Percentiles rank a stretch among this genome's conserved stretches.
Conservation (phyloP, 2,888 invertebrate species). For the Lycia hirtaria region DNA sequence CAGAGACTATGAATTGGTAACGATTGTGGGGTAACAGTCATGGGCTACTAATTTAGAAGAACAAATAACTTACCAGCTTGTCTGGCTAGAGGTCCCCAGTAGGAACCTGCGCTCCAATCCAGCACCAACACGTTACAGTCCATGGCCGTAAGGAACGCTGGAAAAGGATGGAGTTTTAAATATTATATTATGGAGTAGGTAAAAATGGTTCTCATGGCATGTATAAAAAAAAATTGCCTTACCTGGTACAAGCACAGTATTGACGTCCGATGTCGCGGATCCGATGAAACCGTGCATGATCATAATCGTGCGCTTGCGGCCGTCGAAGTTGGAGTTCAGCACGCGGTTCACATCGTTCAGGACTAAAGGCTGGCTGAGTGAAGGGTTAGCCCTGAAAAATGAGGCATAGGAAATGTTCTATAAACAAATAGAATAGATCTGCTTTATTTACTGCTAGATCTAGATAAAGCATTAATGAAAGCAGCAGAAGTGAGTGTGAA, state of each 20-base stretch:
- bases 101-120: slow-evolving; percentile 54
- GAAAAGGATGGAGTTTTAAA: no score
- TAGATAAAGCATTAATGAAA: no score
- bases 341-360: slow-evolving; percentile 40
- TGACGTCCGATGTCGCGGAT: slow-evolving; percentile 44
- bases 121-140: slow-evolving; percentile 47
- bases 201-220: no score
- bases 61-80: slow-evolving; percentile 47
- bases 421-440: no score
- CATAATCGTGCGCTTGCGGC: slow-evolving; percentile 40
- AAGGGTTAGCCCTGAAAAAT: slow-evolving; percentile 43
- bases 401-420: background rate
- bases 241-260: slow-evolving; percentile 57
- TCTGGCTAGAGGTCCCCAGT: slow-evolving; percentile 43
- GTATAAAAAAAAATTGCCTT: no score
- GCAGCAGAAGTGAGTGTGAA: no score
- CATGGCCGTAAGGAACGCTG: slow-evolving; percentile 51
- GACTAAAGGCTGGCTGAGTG: slow-evolving; percentile 52
- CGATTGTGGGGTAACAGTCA: no score
- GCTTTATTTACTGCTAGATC: no score
- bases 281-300: slow-evolving; percentile 54
- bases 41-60: no score
- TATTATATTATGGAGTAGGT: no score
- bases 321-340: slow-evolving; percentile 44
- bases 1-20: no score